Base-by-base conservation (phyloP, 2,888 invertebrate genomes). In the Leucoma salicis region DNA sequence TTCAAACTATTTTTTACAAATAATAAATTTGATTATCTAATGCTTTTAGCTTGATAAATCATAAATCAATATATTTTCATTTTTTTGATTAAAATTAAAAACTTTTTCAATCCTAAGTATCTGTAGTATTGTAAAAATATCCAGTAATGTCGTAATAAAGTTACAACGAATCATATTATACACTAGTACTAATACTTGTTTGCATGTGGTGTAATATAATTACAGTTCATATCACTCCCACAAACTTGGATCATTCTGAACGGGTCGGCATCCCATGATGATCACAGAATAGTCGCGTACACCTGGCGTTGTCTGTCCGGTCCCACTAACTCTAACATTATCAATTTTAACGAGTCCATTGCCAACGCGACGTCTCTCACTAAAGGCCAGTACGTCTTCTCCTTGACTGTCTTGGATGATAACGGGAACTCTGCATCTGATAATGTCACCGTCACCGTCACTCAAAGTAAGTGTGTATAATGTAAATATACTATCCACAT, bases 341-440 rank as follows among this genome's bases (percentile, higher is more conserved):
- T 84, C 28, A 80, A 90, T 61, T 87, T 86, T 48, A 94, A 94
- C 73, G 91, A 91, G 65, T 92, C 93, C 0, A 78, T 92, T 37
- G 94, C 95, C 7, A 96, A 96, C 77, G 94, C 95, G 0, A 95
- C 96, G 0, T 91, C 91, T 0, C 88, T 97, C 27, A 96, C 96
- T 0, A 94, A 96, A 66, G 98, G 98, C 0, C 92, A 93, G 42
- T 98, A 98, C 69, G 87, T 92, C 39, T 95, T 97, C 75, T 93
- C 94, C 66, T 81, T 97, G 47, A 94, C 93, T n/a, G 96, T 97
- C 0, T 91, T 93, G 8, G 96, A 97, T 78, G 95, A 95, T 63
- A 95, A 95, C 64, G 95, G 95, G 35, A 95, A 96, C 66, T 93
- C 93, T n/a, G 95, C 94, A 31, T 91, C 91, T 8, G 94, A 94